These are phyloP conservation scores for Limnephilus auricula DNA, from an alignment of 2,888 invertebrate genomes.

Conservation along the genomic window DNA sequence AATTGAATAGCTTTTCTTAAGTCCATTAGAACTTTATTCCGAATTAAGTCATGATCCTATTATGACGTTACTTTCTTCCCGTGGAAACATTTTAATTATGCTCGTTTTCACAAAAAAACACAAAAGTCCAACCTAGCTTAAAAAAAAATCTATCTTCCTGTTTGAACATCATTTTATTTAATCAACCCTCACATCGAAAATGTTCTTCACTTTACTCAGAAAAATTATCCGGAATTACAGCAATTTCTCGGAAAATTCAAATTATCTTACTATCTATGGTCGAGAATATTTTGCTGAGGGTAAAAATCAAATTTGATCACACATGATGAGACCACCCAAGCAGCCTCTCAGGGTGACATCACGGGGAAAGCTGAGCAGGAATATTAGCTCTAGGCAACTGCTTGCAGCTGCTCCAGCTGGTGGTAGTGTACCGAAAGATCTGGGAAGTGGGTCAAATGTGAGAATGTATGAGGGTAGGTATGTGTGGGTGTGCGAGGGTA, in stretches of 20 bases:
- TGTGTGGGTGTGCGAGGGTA: no score
- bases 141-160: neutral
- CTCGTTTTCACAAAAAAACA: neutral
- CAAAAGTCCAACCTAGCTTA: neutral
- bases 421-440: neutral
- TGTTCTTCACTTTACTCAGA: neutral
- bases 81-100: neutral
- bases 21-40: slow-evolving; percentile 2
- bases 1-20: neutral
- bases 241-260: neutral
- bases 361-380: neutral
- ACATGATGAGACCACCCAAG: slow-evolving; percentile 31
- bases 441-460: neutral
- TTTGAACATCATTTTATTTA: neutral
- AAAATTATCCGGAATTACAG: neutral
- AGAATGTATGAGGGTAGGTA: neutral
- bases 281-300: neutral
- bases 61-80: neutral
- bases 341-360: neutral
- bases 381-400: slow-evolving; percentile 6
- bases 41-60: neutral
- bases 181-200: neutral
- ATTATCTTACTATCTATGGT: neutral
- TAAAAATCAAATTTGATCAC: slow-evolving; percentile 59
- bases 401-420: neutral